phyloP scores from a whole-genome alignment of 2,797 vertebrate species.

The Muscicapa striata region DNA sequence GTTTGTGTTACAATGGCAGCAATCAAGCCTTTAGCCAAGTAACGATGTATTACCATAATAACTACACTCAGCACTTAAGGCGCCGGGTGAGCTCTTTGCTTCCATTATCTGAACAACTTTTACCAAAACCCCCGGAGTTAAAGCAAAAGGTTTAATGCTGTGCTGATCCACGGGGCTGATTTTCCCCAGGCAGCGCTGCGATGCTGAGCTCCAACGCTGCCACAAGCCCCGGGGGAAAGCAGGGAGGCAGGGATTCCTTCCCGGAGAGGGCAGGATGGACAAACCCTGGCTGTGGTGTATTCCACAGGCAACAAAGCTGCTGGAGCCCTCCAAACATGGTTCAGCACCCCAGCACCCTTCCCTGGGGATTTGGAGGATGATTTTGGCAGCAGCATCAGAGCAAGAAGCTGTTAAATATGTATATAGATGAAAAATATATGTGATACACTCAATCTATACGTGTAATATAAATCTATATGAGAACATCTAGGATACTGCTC shows the following conservation, averaged over 20 bases:
- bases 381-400: not conserved
- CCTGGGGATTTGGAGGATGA: accelerated
- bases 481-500: not conserved
- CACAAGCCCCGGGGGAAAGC: accelerated
- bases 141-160: not conserved
- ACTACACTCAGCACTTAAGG: not conserved
- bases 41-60: not conserved
- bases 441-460: not conserved
- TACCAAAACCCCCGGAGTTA: not conserved
- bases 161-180: not conserved
- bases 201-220: not conserved
- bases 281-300: not conserved
- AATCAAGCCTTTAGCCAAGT: not conserved
- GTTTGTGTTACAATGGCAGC: conserved; percentile 4
- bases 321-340: accelerated
- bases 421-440: not conserved
- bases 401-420: not conserved
- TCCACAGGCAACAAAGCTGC: not conserved
- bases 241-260: not conserved
- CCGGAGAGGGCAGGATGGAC: not conserved
- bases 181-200: not conserved
- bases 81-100: not conserved
- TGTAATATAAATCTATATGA: not conserved
- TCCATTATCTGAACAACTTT: not conserved
- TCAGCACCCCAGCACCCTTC: not conserved